phyloP scores from a whole-genome alignment of 2,888 invertebrate species.

The Macaria notata region DNA sequence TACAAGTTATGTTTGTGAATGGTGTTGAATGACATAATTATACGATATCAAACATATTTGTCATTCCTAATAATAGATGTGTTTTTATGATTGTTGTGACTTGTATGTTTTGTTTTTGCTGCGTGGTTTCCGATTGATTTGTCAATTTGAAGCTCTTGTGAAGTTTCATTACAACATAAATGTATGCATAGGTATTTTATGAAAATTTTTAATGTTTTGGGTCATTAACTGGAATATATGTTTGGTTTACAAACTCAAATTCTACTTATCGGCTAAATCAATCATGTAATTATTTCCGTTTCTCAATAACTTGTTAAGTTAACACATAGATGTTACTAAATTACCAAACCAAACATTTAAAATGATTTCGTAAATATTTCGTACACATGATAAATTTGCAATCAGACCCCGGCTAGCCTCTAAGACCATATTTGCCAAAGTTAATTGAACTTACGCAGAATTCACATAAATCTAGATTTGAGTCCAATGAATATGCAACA shows the following conservation, averaged over 20 bases:
- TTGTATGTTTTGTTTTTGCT: slow-evolving; percentile 2
- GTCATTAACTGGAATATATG: no score
- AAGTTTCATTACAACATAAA: no score
- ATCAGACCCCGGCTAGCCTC: neutral
- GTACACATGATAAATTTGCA: no score
- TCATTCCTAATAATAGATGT: slow-evolving; percentile 17
- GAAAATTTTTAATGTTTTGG: no score
- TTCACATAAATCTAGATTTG: slow-evolving; percentile 23
- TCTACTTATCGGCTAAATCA: no score
- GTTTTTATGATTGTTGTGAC: slow-evolving; percentile 16
- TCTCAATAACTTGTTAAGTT: no score
- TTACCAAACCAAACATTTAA: no score
- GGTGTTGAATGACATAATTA: slow-evolving; percentile 31
- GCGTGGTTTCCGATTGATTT: slow-evolving; percentile 10
- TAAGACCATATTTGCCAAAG: slow-evolving; percentile 9
- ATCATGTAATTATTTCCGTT: no score
- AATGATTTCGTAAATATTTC: no score
- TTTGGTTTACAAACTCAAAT: no score
- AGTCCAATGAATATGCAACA: slow-evolving; percentile 27
- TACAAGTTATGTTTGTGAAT: neutral
- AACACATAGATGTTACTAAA: no score
- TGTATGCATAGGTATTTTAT: no score
- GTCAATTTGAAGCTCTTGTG: neutral
- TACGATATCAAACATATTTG: slow-evolving; percentile 22
- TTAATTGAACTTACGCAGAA: slow-evolving; percentile 21